These are phyloP conservation scores for Trichomycterus rosablanca DNA, from an alignment of 2,113 vertebrate genomes.

Conservation along the genomic window DNA sequence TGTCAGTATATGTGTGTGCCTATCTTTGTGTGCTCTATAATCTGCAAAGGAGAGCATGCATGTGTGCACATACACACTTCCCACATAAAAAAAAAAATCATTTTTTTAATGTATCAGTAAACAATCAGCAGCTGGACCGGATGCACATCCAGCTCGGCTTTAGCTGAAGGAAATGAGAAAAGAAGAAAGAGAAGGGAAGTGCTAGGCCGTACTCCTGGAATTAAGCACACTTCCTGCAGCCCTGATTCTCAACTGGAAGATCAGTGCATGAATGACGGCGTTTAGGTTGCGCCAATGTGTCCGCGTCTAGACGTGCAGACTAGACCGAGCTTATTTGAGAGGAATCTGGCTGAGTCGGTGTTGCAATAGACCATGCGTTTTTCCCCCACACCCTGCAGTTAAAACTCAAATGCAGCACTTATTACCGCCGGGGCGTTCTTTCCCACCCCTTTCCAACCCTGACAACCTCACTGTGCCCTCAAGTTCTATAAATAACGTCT, in stretches of 20 bases:
- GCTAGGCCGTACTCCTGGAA: neutral
- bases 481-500: neutral
- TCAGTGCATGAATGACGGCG: constrained; percentile 20
- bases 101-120: neutral
- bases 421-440: neutral
- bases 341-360: constrained; percentile 60
- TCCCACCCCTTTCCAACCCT: neutral
- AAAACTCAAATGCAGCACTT: constrained; percentile 42
- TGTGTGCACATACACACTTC: neutral
- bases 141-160: neutral
- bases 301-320: constrained; percentile 64
- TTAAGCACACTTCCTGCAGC: constrained; percentile 22
- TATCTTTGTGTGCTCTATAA: neutral
- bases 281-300: constrained; percentile 34
- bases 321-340: constrained; percentile 58
- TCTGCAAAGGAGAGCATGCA: neutral
- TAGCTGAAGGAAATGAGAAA: neutral
- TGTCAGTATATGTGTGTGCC: neutral
- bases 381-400: constrained; percentile 53
- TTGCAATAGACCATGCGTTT: constrained; percentile 7
- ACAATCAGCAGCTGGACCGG: neutral
- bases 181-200: constrained; percentile 3
- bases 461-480: neutral
- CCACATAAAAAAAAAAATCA: neutral
- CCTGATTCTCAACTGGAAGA: constrained; percentile 16